Conservation (phyloP, 2,113 vertebrate genomes). For the Onychostoma macrolepis region DNA sequence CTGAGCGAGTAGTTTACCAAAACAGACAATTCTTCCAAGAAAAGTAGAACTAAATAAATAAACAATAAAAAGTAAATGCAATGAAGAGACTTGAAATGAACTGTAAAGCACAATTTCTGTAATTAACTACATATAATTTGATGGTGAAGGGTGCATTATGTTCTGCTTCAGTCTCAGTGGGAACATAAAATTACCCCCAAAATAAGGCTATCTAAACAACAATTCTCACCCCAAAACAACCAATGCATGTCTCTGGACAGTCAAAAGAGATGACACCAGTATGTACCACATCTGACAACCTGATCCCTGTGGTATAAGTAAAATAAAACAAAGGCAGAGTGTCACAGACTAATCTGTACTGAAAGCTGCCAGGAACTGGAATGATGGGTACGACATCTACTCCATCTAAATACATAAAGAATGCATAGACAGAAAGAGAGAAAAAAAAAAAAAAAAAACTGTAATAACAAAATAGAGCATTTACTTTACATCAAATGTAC, state of each 20-base stretch:
- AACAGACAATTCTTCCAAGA: background rate
- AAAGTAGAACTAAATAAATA: background rate
- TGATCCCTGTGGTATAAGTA: background rate
- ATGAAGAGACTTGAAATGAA: background rate
- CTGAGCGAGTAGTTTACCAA: background rate
- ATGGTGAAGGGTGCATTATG: conserved; percentile 16
- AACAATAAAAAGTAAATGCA: background rate
- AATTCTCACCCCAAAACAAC: background rate
- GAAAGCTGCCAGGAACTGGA: background rate
- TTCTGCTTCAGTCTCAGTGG: conserved; percentile 25
- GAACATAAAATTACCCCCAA: no score
- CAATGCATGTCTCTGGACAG: conserved; percentile 12
- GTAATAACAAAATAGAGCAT: background rate
- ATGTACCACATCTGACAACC: background rate
- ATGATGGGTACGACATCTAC: conserved; percentile 9
- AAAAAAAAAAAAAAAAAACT: background rate
- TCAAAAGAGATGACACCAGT: background rate
- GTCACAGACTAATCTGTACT: conserved; percentile 45
- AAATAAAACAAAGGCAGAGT: conserved; percentile 30
- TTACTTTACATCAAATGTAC: background rate
- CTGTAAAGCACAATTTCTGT: background rate
- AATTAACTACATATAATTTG: conserved; percentile 43
- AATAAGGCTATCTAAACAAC: background rate
- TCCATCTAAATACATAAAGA: conserved; percentile 52
- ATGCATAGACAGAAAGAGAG: conserved; percentile 38